Evolutionary conservation across 2,797 vertebrate genomes (phyloP).

Genomic region (Kryptopterus vitreolus): DNA sequence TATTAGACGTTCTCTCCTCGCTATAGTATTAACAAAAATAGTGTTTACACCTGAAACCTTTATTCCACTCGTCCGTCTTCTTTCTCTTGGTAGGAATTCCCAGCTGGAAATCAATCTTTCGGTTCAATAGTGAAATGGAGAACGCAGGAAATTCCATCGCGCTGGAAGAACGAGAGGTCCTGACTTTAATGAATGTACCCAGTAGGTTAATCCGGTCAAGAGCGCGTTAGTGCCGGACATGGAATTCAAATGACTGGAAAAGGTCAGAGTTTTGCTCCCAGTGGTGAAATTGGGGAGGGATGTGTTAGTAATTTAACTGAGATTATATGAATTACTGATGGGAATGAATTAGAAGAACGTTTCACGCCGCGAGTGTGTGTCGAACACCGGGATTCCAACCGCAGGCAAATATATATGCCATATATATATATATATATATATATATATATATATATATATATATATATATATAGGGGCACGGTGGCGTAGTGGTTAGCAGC

Average conservation of each 20-base stretch:
- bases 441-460: too few relatives aligned
- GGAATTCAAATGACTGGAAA: not conserved
- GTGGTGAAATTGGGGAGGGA: not conserved
- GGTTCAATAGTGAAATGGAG: not conserved
- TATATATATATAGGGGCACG: too few relatives aligned
- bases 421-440: too few relatives aligned
- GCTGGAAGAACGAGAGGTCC: not conserved
- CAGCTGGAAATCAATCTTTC: not conserved
- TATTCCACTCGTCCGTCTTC: not conserved
- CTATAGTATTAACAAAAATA: not conserved
- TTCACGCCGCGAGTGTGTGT: too few relatives aligned
- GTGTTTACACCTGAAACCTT: not conserved
- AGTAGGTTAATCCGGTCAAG: slow-evolving; percentile 5
- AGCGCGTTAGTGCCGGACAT: not conserved
- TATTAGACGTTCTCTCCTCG: not conserved
- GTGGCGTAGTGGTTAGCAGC: too few relatives aligned
- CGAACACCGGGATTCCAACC: too few relatives aligned
- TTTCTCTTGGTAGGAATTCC: not conserved
- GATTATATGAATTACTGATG: not conserved
- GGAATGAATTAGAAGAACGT: not conserved
- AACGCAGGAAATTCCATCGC: not conserved
- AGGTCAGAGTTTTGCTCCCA: not conserved
- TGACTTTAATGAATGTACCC: not conserved
- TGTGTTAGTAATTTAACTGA: not conserved
- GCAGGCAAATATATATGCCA: too few relatives aligned